Percentiles rank a stretch among this genome's conserved stretches.
Conservation (phyloP, 2,113 vertebrate species). For the Gymnogyps californianus region DNA sequence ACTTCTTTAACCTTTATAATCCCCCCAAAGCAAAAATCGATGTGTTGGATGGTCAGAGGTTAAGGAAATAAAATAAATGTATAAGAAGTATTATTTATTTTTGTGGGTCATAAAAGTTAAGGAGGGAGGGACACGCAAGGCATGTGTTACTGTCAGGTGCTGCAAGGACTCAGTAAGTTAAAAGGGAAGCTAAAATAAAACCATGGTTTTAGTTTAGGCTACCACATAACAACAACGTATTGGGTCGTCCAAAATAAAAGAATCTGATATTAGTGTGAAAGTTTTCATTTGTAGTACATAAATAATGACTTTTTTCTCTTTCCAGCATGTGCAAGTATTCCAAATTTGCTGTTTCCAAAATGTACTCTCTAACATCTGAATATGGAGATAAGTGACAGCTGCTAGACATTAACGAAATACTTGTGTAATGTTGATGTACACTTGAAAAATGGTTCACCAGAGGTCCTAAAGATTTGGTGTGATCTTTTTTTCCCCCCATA, state of each 20-base stretch:
- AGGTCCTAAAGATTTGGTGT: not conserved
- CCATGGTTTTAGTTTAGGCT: not conserved
- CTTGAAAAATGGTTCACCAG: not conserved
- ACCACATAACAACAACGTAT: rapidly evolving
- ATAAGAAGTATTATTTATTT: not conserved
- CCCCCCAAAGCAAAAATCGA: not conserved
- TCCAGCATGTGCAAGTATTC: not conserved
- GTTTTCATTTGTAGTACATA: not conserved
- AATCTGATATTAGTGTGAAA: not conserved
- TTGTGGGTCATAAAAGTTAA: not conserved
- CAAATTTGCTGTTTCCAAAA: not conserved
- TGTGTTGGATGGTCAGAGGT: not conserved
- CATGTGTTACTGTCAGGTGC: not conserved
- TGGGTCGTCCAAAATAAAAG: not conserved
- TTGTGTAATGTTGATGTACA: not conserved
- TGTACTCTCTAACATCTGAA: not conserved
- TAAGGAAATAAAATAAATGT: not conserved
- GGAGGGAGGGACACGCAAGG: not conserved
- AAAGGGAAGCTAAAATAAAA: not conserved
- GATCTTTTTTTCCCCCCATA: not conserved
- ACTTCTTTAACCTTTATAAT: not conserved
- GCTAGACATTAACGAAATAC: not conserved
- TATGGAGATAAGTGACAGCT: not conserved
- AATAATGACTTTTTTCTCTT: not conserved
- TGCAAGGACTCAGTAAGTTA: not conserved